Evolutionary conservation across 2,888 invertebrate species (phyloP), one percentile per base, ranked within the genome.

Genomic region (Apocheima hispidaria): DNA sequence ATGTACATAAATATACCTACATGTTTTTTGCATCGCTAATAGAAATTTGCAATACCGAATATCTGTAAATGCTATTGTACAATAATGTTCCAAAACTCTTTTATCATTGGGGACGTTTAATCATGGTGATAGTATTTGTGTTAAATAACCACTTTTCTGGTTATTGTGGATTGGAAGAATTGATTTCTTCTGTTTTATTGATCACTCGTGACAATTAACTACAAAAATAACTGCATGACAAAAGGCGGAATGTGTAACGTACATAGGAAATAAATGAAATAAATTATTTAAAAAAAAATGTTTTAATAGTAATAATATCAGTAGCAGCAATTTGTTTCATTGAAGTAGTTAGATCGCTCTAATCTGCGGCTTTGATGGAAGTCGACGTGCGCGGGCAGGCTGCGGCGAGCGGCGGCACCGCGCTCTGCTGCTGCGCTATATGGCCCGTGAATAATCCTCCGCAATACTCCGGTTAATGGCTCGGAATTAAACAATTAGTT

Each of bases 401-500:
- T 56, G 65, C 60, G 69, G 66, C 59, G 67, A 69, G 57, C 71
- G 69, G 69, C 74, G 79, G 75, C 72, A 69, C 72, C 77, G 83
- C 79, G 82, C 83, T 81, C 80, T 80, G 84, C 81, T 86, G 86
- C 85, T 84, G 85, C 82, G 86, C 79, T 90, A 89, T 89, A 92
- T 92, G 89, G 86, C 73, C 86, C 90, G 90, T 91, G 85, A 92
- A 86, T 92, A 92, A 91, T 90, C 88, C 87, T 74, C 80, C 87
- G 83, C 90, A 91, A 90, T 91, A 91, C 88, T 86, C 84, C 79
- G 87, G 78, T 86, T 89, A 91, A 92, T 92, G 90, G 89, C 76
- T 87, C 83, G 91, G 91, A 92, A 90, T 90, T 90, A 87, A 91
- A 90, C 89, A 91, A 92, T 90, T 90, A 90, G 87, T 89, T 90